Percentiles rank a stretch among this genome's conserved stretches.
phyloP scores from a whole-genome alignment of 2,797 vertebrate genomes.

The Hoplostethus mediterraneus region DNA sequence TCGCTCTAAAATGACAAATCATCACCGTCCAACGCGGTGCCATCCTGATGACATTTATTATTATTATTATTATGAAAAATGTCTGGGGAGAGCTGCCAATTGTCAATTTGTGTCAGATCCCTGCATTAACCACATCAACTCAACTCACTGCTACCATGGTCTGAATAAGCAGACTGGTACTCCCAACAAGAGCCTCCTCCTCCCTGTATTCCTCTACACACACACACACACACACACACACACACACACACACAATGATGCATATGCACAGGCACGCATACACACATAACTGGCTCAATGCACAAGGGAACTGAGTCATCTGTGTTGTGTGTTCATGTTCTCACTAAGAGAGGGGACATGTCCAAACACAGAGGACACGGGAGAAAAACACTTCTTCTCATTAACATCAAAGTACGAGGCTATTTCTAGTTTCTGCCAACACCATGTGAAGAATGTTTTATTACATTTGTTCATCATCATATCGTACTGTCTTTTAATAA shows the following conservation, averaged over 20 bases:
- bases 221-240: neutral
- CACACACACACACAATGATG: neutral
- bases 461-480: no score
- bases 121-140: slow-evolving; percentile 39
- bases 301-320: slow-evolving; percentile 60
- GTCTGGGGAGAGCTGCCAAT: slow-evolving; percentile 57
- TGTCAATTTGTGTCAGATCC: slow-evolving; percentile 56
- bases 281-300: slow-evolving; percentile 36
- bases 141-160: slow-evolving; percentile 31
- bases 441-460: no score
- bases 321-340: slow-evolving; percentile 46
- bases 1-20: slow-evolving; percentile 40
- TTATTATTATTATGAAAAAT: slow-evolving; percentile 63
- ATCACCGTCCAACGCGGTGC: slow-evolving; percentile 22
- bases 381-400: slow-evolving; percentile 7
- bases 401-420: slow-evolving; percentile 17
- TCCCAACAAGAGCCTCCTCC: slow-evolving; percentile 31
- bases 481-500: no score
- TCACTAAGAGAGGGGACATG: slow-evolving; percentile 10
- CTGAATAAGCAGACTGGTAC: slow-evolving; percentile 47
- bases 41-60: slow-evolving; percentile 64
- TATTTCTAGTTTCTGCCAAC: no score
- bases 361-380: slow-evolving; percentile 19
- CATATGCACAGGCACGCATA: slow-evolving; percentile 17
- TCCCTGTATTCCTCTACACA: slow-evolving; percentile 20